Base-by-base conservation (phyloP, 2,888 invertebrate species). In the Acanthosepion esculentum region DNA sequence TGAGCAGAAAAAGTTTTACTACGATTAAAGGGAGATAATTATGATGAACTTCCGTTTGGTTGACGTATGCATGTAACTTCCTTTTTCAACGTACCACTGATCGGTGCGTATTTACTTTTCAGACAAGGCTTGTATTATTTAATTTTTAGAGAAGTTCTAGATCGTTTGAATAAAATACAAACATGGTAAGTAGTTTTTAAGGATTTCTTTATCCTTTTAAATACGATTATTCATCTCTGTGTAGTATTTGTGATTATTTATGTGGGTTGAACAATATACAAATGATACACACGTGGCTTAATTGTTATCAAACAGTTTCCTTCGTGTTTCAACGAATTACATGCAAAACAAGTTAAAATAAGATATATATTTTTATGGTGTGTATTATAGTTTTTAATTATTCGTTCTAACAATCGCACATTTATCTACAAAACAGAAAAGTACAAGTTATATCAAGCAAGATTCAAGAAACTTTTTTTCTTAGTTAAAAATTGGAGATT, bases 141-240 rank as follows among this genome's bases (percentile, higher is more conserved):
- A 33, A 78, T 78, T 78, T 78, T 78, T 15, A 33, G 78, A 10
- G 5, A 78, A 5, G n/a, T 78, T 33, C n/a, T 33, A n/a, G 78
- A n/a, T 78, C 78, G 3, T 15, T 18, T 78, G 78, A 33, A 15
- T 78, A 78, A 78, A 78, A 78, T n/a, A 78, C 78, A 78, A 78
- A 78, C 78, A 78, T 78, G 78, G 78, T 78, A 78, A n/a, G 78
- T 78, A 78, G 18, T 78, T 78, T 78, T 78, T 78, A n/a, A 78
- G 15, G n/a, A 18, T 12, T 78, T 15, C n/a, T n/a, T n/a, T n/a
- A 12, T 78, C 78, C 1, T 3, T 94, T 26, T 91, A 26, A n/a
- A 93, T 78, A n/a, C 33, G 18, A 33, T 3, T 33, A n/a, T 78
- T 15, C 2, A 33, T 78, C 8, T 78, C 6, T n/a, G 78, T 78